A percentile compares a stretch with the other conserved stretches of the same genome.
Evolutionary conservation across 1,140 invertebrate species (phyloP).

Genomic region (Lamellibrachia luymesi): DNA sequence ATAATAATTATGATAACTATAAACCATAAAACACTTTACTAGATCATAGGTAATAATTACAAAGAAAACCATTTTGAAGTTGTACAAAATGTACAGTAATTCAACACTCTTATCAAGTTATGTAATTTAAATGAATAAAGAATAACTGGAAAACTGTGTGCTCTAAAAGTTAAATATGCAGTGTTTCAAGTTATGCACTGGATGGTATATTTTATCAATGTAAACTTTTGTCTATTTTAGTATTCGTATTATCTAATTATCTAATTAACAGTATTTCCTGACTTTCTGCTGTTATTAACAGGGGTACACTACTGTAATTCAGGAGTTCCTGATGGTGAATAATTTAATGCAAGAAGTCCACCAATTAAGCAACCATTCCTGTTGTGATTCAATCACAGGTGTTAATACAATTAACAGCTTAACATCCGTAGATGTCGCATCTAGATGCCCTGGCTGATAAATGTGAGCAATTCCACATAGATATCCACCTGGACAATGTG

Average conservation of each 20-base stretch:
- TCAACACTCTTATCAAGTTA: background rate
- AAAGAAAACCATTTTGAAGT: background rate
- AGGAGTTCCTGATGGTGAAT: background rate
- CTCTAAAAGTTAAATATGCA: background rate
- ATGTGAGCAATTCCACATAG: background rate
- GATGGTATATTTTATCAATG: background rate
- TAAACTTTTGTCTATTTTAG: too few species aligned
- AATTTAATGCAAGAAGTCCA: background rate
- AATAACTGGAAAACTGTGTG: background rate
- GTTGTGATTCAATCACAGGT: background rate
- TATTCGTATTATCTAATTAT: background rate
- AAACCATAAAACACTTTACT: background rate
- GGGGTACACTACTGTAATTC: background rate
- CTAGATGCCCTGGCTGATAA: background rate
- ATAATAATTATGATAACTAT: too few species aligned
- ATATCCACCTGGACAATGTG: background rate
- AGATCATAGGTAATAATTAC: background rate
- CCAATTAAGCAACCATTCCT: background rate
- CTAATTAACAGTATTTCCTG: background rate
- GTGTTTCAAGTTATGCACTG: background rate
- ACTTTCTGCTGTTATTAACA: background rate
- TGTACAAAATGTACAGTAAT: background rate
- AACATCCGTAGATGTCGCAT: background rate
- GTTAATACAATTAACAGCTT: background rate
- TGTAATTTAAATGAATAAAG: background rate